Evolutionary conservation across 2,888 invertebrate species (phyloP), one percentile per base, ranked within the genome.

Genomic region (Chaitophorus viminalis): DNA sequence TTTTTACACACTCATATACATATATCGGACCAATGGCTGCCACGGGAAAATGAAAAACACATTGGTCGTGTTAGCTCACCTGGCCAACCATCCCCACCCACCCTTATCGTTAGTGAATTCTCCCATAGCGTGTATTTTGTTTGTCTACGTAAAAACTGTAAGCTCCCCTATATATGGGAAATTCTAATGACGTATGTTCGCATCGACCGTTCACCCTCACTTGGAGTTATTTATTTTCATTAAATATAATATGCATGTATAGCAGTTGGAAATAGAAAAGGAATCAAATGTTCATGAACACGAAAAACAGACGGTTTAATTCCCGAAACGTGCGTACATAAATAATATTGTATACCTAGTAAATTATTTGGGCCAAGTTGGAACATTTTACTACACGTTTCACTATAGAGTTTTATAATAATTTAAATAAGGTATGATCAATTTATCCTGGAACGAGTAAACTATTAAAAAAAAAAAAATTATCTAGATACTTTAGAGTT

Each of bases 1-100:
- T 4, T 60, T 60, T 14, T 25, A 21, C 3, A 60, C 60, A 25
- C 25, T 4, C 25, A 60, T 60, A 46, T 25, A 21, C 11, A 52
- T 52, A 52, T 60, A 60, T 6, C 21, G 21, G 60, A 60, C 18
- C 60, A 25, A 60, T 82, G 82, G 74, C 33, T n/a, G 74, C 18
- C 54, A 3, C n/a, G 33, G 54, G 82, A 54, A 82, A 82, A 74
- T 46, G 6, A 82, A 70, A 82, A 82, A 68, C 36, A 68, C 31
- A 76, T 54, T 1, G 33, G 65, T 5, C 1, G 21, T 29, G 72
- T 74, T 36, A n/a, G n/a, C 72, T 83, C 83, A 75, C 83, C 74
- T 60, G 83, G 52, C 14, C 46, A 2, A 46, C 54, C 18, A 54
- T 33, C 33, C 74, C n/a, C n/a, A n/a, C n/a, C n/a, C 29, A 4